Evolutionary conservation across 1,140 invertebrate species (phyloP), one percentile per base, ranked within the genome.

Genomic region (Cotesia chilonis): DNA sequence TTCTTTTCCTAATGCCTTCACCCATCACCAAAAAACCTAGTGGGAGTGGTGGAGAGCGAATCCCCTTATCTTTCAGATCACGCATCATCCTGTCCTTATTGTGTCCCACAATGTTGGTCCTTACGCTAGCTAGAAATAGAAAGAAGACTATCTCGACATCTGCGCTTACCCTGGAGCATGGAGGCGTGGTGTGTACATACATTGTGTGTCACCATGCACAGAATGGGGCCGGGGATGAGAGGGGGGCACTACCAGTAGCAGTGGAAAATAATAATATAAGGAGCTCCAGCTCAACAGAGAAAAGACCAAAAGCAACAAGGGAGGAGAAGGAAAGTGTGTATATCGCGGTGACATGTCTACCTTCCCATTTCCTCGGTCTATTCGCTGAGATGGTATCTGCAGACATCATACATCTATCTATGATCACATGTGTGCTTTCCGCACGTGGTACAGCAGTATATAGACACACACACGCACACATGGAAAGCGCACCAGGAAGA

Each of bases 81-180:
- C 76, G 76, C 77, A 74, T 78, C 77, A 74, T 81, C 75, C 77
- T 78, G 75, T 77, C 75, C 76, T 73, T 72, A 79, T 81, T 81
- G 79, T 78, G 77, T 76, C 75, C 67, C 74, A 68, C 59, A 70
- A 68, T 75, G 68, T 78, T 74, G 72, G 73, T 81, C 70, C 76
- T 74, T 74, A 72, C 68, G 65, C 57, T 41, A 70, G 38, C 57
- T 51, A n/a, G 75, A 61, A 28, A 28, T 28, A 28, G 28, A 28
- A 28, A 73, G 69, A 71, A 73, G 70, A 77, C 75, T 80, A 80
- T 80, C 79, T 76, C 76, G 75, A 74, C 78, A 80, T 80, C 77
- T 80, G 77, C 77, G 77, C 73, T 47, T 47, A 67, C 38, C 63
- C 61, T 57, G 12, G 52, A 38, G 61, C 57, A 72, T 10, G 52